Evolutionary conservation across 2,797 vertebrate species (phyloP).

Genomic region (Apogon talboti): DNA sequence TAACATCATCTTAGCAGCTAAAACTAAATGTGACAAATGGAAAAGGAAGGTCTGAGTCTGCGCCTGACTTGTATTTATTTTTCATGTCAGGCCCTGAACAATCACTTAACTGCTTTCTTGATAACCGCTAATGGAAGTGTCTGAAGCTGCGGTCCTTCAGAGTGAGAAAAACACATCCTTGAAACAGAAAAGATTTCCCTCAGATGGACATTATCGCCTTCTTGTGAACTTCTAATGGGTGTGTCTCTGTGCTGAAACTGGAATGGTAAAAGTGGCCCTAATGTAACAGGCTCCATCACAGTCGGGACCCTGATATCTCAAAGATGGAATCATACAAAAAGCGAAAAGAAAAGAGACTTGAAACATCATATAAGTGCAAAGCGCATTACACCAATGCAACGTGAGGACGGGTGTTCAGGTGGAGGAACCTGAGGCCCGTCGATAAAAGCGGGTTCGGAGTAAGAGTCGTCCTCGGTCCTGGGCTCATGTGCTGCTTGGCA

Average conservation of each 20-base stretch:
- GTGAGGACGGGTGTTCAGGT: conserved; percentile 41
- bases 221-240: conserved; percentile 17
- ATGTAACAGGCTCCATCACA: conserved; percentile 21
- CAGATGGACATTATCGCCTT: conserved; percentile 29
- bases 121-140: conserved; percentile 22
- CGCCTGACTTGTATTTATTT: not conserved
- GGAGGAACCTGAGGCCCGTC: conserved; percentile 52
- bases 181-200: conserved; percentile 14
- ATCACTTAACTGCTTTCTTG: conserved; percentile 9
- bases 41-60: not conserved
- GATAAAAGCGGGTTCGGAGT: conserved; percentile 39
- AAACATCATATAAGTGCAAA: conserved; percentile 38
- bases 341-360: conserved; percentile 27
- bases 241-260: conserved; percentile 12
- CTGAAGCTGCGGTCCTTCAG: conserved; percentile 7
- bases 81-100: not conserved
- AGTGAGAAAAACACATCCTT: conserved; percentile 4
- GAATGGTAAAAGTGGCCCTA: not conserved
- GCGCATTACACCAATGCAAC: conserved; percentile 42
- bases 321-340: conserved; percentile 32
- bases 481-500: conserved; percentile 49
- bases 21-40: not conserved
- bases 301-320: conserved; percentile 10
- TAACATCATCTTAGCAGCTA: not conserved
- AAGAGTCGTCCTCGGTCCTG: conserved; percentile 30